Evolutionary conservation across 2,797 vertebrate genomes (phyloP).

Genomic region (Acipenser ruthenus): DNA sequence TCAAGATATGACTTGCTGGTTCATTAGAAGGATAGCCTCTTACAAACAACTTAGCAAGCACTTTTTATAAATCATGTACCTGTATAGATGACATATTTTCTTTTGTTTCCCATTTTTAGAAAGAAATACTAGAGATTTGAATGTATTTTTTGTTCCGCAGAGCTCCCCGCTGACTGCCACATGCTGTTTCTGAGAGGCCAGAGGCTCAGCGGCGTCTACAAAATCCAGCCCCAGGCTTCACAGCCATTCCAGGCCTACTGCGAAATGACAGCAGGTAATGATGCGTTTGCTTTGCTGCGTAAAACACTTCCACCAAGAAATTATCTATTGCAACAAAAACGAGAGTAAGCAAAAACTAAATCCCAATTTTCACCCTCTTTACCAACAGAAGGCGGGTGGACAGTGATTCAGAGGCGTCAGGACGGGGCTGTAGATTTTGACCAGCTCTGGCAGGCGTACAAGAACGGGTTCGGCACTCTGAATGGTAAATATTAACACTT

Average conservation of each 20-base stretch:
- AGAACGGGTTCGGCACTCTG: constrained; percentile 79
- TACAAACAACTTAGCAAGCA: background rate
- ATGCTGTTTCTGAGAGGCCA: constrained; percentile 77
- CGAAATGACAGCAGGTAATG: constrained; percentile 71
- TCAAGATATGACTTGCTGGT: too few relatives aligned
- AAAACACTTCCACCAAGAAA: background rate
- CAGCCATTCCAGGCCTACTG: constrained; percentile 78
- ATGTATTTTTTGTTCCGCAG: constrained; percentile 38
- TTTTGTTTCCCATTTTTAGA: constrained; percentile 11
- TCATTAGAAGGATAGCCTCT: background rate
- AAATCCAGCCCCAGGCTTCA: constrained; percentile 67
- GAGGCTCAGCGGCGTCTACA: constrained; percentile 68
- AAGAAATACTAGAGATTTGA: background rate
- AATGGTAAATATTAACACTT: constrained; percentile 55
- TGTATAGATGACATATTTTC: background rate
- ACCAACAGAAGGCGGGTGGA: constrained; percentile 81
- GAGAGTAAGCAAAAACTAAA: constrained; percentile 14
- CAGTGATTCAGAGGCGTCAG: constrained; percentile 78
- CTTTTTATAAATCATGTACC: background rate
- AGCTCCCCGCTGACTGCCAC: constrained; percentile 70
- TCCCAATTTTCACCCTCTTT: constrained; percentile 8
- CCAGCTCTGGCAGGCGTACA: constrained; percentile 82
- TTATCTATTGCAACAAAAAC: background rate
- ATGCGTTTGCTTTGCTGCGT: background rate
- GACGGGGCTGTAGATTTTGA: constrained; percentile 91